Evolutionary conservation across 2,888 invertebrate species (phyloP), one percentile per base, ranked within the genome.

Genomic region (Hirtodrosophila alboralis): DNA sequence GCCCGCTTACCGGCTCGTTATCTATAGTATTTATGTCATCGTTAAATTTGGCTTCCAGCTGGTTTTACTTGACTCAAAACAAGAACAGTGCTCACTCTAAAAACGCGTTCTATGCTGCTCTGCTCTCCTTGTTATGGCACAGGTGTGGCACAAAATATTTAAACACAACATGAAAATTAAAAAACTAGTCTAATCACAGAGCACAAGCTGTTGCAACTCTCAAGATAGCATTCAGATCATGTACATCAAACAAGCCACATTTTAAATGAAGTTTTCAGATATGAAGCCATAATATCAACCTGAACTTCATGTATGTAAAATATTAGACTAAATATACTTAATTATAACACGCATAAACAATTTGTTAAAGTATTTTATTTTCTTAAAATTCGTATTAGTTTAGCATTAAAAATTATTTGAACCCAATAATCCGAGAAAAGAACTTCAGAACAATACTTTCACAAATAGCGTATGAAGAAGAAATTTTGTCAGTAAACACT

Each of bases 111-210:
- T 66, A 43, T n/a, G 23, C 9, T 26, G 45, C 14, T 30, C 14
- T 44, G 21, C 14, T 44, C 49, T 58, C 37, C 53, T 43, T 67
- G 51, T 73, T 60, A 54, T 44, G 53, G 56, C 59, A 40, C 72
- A 83, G 78, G 78, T 78, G 78, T 85, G 78, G 86, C 86, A 40
- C 67, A 48, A 68, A 79, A 79, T 83, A 85, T 83, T 85, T 84
- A 85, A 84, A 60, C 78, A 78, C 75, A 60, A 63, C 84, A 78
- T 65, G 76, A 66, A 86, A 79, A 85, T 78, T 79, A 75, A 75
- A 23, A 81, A 78, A 83, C 84, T 75, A 75, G 86, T 85, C 86
- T 85, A 78, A 78, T 78, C 86, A 75, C 54, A 58, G 72, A 43
- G 67, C 76, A 31, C 31, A 26, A 43, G 13, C 54, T 34, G 65